A percentile compares a stretch with the other conserved stretches of the same genome.
Conservation (phyloP, 2,113 vertebrate genomes). For the Entomyzon cyanotis region DNA sequence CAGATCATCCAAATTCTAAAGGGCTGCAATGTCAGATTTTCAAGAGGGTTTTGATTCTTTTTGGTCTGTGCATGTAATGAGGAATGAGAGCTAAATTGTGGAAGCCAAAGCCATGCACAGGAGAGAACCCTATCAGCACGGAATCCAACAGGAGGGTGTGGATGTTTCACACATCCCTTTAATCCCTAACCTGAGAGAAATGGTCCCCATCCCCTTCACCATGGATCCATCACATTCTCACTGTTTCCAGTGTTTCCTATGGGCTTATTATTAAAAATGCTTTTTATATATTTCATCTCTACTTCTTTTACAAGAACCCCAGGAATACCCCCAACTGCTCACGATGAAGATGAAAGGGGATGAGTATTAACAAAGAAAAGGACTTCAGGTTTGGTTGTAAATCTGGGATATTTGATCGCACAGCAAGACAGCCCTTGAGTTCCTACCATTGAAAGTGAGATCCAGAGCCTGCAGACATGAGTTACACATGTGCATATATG, state of each 20-base stretch:
- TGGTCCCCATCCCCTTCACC: not conserved
- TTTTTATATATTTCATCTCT: not conserved
- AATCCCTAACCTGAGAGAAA: not conserved
- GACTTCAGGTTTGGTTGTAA: not conserved
- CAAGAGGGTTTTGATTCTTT: conserved; percentile 1
- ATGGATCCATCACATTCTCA: not conserved
- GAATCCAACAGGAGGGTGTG: not conserved
- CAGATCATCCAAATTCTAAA: not conserved
- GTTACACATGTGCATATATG: accelerated
- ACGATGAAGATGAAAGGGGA: not conserved
- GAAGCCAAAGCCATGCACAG: not conserved
- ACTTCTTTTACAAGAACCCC: not conserved
- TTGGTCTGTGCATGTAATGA: not conserved
- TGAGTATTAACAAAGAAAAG: not conserved
- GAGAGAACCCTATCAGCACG: not conserved
- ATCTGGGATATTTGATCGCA: not conserved
- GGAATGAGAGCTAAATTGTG: not conserved
- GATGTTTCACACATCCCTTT: not conserved
- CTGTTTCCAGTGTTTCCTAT: not conserved
- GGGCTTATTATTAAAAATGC: not conserved
- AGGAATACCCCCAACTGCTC: not conserved
- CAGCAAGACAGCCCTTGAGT: not conserved
- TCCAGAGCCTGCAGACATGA: not conserved
- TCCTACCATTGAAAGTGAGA: not conserved
- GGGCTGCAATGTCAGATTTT: not conserved